Evolutionary conservation across 2,113 vertebrate genomes (phyloP).

Genomic region (Platycercus adscitus): DNA sequence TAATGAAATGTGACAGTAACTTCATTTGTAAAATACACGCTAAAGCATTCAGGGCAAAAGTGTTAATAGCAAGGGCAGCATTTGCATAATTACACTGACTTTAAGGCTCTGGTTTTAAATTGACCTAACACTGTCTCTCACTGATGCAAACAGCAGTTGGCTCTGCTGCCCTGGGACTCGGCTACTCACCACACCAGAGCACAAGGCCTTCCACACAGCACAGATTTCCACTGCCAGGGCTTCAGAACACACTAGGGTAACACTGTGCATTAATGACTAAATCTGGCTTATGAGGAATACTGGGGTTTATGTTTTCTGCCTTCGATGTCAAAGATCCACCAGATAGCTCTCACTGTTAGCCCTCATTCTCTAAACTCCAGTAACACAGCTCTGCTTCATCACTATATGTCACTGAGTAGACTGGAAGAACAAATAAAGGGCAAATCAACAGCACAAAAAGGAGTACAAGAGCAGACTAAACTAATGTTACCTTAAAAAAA

Average conservation of each 20-base stretch:
- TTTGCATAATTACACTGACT: slow-evolving; percentile 73
- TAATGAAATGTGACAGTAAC: slow-evolving; percentile 63
- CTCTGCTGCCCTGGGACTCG: background rate
- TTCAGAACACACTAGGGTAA: background rate
- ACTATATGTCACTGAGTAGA: background rate
- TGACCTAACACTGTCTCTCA: slow-evolving; percentile 46
- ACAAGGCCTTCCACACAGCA: background rate
- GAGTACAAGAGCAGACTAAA: background rate
- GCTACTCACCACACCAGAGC: background rate
- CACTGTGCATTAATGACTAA: background rate
- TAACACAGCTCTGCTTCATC: background rate
- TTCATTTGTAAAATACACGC: slow-evolving; percentile 36
- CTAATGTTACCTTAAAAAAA: background rate
- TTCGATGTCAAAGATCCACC: background rate
- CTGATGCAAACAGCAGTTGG: background rate
- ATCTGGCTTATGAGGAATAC: too few species aligned
- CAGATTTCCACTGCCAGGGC: background rate
- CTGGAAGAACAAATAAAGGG: background rate
- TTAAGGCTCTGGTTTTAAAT: slow-evolving; percentile 48
- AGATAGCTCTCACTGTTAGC: background rate
- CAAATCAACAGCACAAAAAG: background rate
- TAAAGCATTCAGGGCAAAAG: background rate
- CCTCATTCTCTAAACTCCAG: background rate
- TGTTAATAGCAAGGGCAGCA: slow-evolving; percentile 38
- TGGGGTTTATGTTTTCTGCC: background rate